These are phyloP conservation scores for Gambusia affinis DNA, from an alignment of 2,113 vertebrate species.

Conservation along the genomic window DNA sequence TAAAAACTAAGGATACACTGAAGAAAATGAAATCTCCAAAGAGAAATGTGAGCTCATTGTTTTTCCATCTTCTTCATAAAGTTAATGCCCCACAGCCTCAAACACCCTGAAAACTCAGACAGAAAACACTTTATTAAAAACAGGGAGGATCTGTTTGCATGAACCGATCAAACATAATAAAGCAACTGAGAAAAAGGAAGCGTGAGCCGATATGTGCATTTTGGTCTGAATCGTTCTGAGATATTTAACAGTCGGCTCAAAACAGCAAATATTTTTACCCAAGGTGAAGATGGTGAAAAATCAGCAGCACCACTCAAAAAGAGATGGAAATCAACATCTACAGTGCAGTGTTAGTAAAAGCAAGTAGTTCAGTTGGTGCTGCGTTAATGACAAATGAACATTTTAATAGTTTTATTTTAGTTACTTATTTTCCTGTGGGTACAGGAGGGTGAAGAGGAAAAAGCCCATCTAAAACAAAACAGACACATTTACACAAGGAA, in stretches of 20 bases:
- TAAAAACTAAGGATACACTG: conserved; percentile 27
- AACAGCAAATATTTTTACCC: background rate
- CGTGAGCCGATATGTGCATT: background rate
- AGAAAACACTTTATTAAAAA: conserved; percentile 58
- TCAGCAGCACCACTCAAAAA: background rate
- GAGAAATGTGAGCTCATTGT: conserved; percentile 52
- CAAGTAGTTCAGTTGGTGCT: background rate
- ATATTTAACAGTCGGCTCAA: background rate
- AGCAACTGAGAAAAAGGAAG: background rate
- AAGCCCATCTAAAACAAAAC: background rate
- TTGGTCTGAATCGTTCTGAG: no score
- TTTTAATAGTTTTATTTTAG: background rate
- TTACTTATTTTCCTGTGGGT: background rate
- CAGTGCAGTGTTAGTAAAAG: background rate
- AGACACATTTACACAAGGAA: no score
- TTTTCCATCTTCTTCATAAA: conserved; percentile 46
- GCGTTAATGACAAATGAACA: background rate
- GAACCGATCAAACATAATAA: conserved; percentile 46
- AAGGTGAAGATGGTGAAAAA: background rate
- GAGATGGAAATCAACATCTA: background rate
- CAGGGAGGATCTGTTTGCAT: conserved; percentile 44
- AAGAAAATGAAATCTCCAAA: conserved; percentile 30
- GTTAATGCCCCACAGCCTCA: conserved; percentile 47
- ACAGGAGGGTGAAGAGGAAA: background rate
- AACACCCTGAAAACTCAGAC: conserved; percentile 47